Conservation (phyloP, 2,113 vertebrate genomes). For the Lonchura striata region DNA sequence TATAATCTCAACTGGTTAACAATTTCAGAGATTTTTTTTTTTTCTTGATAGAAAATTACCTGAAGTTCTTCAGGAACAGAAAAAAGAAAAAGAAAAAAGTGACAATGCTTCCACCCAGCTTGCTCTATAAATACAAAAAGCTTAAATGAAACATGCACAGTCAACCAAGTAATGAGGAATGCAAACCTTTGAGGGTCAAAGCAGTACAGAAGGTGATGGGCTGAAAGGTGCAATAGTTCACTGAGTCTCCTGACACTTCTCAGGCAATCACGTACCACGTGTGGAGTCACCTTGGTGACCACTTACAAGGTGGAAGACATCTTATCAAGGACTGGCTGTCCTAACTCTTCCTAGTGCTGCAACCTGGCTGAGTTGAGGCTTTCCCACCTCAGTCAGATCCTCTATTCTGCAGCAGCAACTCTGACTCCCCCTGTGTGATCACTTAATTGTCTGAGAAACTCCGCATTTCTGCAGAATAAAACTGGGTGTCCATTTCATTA, state of each 20-base stretch:
- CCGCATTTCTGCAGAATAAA: neutral
- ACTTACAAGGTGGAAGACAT: neutral
- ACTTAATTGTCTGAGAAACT: neutral
- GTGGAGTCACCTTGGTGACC: neutral
- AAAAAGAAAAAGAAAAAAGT: neutral
- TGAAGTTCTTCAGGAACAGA: neutral
- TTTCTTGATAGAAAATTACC: neutral
- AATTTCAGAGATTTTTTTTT: neutral
- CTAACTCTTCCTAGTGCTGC: neutral
- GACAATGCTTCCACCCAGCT: neutral
- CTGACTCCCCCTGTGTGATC: neutral
- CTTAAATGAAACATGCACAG: neutral
- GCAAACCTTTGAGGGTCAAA: neutral
- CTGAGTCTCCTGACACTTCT: neutral
- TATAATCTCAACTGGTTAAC: neutral
- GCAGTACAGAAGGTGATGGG: neutral
- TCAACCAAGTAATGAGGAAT: neutral
- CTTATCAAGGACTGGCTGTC: neutral
- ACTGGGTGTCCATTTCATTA: neutral
- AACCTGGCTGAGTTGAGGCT: neutral
- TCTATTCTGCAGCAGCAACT: neutral
- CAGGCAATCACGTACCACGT: neutral
- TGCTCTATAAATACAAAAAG: neutral
- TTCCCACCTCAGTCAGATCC: neutral
- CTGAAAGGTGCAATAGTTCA: neutral